Evolutionary conservation across 2,797 vertebrate genomes (phyloP), one percentile per base, ranked within the genome.

Genomic region (Pangasius macronema): DNA sequence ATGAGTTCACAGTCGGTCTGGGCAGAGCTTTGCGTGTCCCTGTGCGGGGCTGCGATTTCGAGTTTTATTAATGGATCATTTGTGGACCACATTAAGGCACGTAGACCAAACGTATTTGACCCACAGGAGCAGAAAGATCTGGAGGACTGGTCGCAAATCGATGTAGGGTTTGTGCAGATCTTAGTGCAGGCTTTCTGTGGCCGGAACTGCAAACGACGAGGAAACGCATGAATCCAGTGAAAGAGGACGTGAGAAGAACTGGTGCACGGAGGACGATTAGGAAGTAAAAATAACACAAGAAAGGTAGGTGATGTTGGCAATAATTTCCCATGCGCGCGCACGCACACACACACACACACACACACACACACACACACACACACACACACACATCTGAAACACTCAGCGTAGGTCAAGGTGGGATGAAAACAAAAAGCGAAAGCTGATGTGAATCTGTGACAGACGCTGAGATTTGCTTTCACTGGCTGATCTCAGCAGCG

Each of bases 1-100:
- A 95, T 92, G 30, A 88, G 63, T 55, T 30, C 88, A 59, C 65
- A 67, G 89, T 88, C 18, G 87, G 86, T 89, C 75, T 16, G 82
- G 82, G 87, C 90, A 86, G 88, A 86, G 89, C 87, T 88, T 90
- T 11, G 33, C 77, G 76, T 61, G 61, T 30, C 46, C 67, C 84
- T 59, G 68, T 22, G 77, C 24, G 81, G 18, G 14, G 83, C 76
- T 51, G 84, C 70, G 57, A 51, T 14, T 76, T 24, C 49, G 7
- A 39, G 20, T 75, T 70, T 22, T 77, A 49, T 61, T 27, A 77
- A 51, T 39, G 57, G 33, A 20, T 42, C 57, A 39, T 36, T 39
- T 18, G 61, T 30, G 84, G 61, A 55, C 0, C 33, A 20, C 20
- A 55, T n/a, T 20, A 18, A 39, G 18, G 46, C 59, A 20, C 61